A percentile compares a stretch with the other conserved stretches of the same genome.
Evolutionary conservation across 1,140 invertebrate species (phyloP).

Genomic region (Dinoponera quadriceps): DNA sequence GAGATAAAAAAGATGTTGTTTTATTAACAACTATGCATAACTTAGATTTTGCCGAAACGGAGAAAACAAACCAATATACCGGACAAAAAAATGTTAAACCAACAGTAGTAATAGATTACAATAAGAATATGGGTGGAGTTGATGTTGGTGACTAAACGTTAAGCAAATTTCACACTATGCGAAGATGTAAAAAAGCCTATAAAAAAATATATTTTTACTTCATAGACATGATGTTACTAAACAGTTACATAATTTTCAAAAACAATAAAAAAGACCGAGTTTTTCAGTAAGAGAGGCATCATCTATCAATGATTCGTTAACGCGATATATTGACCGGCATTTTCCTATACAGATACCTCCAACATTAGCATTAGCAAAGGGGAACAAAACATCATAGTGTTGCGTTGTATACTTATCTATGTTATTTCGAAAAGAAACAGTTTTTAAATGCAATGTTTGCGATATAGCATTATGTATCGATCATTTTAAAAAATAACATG

Average conservation of each 20-base stretch:
- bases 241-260: constrained; percentile 60
- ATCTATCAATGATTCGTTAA: too few species aligned
- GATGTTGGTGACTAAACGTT: constrained; percentile 62
- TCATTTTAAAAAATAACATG: too few species aligned
- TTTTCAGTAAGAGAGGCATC: too few species aligned
- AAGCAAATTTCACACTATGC: constrained; percentile 1
- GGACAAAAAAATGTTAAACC: constrained; percentile 62
- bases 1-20: constrained; percentile 55
- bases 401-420: too few species aligned
- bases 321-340: too few species aligned
- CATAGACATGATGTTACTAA: constrained; percentile 61
- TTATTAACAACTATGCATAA: constrained; percentile 32
- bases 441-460: too few species aligned
- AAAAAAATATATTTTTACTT: constrained; percentile 64
- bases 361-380: too few species aligned
- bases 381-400: too few species aligned
- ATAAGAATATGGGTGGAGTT: constrained; percentile 65
- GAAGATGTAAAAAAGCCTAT: constrained; percentile 37
- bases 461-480: too few species aligned
- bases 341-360: too few species aligned
- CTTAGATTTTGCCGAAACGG: constrained; percentile 31
- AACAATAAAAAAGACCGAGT: constrained; percentile 52
- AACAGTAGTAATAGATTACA: constrained; percentile 64
- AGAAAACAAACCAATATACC: constrained; percentile 51
- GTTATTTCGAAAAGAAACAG: too few species aligned